These are phyloP conservation scores for Temnopleurus reevesii DNA, from an alignment of 53 echinoderm and acorn worm species.

Conservation along the genomic window DNA sequence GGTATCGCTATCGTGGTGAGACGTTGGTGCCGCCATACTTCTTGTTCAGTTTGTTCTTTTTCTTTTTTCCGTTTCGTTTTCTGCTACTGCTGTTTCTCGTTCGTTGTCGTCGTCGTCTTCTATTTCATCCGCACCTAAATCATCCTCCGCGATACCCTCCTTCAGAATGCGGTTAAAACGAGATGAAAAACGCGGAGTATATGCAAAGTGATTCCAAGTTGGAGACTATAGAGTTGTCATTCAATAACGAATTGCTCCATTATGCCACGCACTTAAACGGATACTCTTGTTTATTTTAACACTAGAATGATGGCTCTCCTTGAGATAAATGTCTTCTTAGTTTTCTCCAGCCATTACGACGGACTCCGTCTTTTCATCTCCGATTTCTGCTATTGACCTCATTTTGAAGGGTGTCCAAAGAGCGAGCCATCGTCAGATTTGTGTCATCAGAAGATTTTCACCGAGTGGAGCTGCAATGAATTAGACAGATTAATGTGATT, in stretches of 20 bases:
- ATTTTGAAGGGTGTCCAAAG: not conserved
- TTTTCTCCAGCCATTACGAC: not conserved
- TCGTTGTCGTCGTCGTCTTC: not conserved
- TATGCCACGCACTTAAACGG: not conserved
- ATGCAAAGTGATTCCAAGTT: not conserved
- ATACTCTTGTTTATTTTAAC: not conserved
- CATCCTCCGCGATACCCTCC: too few relatives aligned
- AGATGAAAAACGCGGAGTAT: not conserved
- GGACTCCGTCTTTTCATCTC: not conserved
- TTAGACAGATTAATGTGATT: too few relatives aligned
- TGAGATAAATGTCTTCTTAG: not conserved
- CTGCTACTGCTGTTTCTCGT: not conserved
- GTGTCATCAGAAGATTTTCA: too few relatives aligned
- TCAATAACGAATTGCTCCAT: not conserved
- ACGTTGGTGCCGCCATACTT: constrained; percentile 22
- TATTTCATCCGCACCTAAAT: not conserved
- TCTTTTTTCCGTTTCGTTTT: not conserved
- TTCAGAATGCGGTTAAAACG: not conserved
- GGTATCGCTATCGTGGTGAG: not conserved
- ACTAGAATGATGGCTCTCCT: not conserved
- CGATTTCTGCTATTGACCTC: not conserved
- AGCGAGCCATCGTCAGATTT: too few relatives aligned
- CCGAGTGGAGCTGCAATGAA: too few relatives aligned
- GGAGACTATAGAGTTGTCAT: not conserved
- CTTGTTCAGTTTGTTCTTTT: not conserved